Evolutionary conservation across 2,888 invertebrate genomes (phyloP), one percentile per base, ranked within the genome.

Genomic region (Temnothorax unifasciatus): DNA sequence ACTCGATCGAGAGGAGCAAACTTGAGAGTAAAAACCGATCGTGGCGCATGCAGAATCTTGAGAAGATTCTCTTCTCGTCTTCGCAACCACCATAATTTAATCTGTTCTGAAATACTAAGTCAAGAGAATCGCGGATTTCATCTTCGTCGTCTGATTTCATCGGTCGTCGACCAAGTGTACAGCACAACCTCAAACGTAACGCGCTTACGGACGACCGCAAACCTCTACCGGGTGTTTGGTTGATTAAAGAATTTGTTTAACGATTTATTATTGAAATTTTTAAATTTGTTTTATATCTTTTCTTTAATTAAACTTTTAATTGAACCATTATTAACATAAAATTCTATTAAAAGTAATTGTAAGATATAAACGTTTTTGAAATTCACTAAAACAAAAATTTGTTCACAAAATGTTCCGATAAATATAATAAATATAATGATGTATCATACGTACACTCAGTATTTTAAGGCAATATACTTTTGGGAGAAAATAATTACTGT

Each of bases 11-110:
- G 57, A 25, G 59, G 38, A 69, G 85, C 76, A 82, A 77, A 59
- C 66, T 64, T 6, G 75, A 82, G 71, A 68, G 73, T 63, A 87
- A 84, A 84, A 85, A 84, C 29, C 64, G 47, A 86, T 83, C 44
- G 81, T 18, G 6, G 69, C 54, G 61, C 66, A 79, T 66, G 44
- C 29, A n/a, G n/a, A 41, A 63, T 74, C 52, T 34, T 6, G 57
- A 68, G 41, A 38, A 50, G 71, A 83, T 50, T 82, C 73, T 83
- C 64, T 79, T 66, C 15, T 18, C 9, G 11, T 71, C 54, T 41
- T 15, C 18, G 29, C 29, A 25, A 29, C 41, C 15, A 13, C 59
- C 9, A 50, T 5, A 3, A 54, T 47, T 61, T 38, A 71, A 71
- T 79, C 47, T 68, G 29, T 54, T 66, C 25, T 59, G 18, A 57